Evolutionary conservation across 2,888 invertebrate species (phyloP).

Genomic region (Pogonocherus hispidulus): DNA sequence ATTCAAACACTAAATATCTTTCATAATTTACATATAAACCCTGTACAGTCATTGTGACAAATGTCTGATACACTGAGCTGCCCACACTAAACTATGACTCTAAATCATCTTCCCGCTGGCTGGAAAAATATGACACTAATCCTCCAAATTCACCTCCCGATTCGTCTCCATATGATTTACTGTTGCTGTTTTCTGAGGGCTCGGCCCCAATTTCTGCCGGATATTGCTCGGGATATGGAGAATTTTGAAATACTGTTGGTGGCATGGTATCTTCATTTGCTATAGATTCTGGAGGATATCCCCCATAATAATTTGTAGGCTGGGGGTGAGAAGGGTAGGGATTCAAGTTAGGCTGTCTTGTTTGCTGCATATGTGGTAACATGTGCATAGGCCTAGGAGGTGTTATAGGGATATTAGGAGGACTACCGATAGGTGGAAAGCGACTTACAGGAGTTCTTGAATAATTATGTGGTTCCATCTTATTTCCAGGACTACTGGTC

Average conservation of each 20-base stretch:
- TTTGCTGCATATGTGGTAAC: slow-evolving; percentile 49
- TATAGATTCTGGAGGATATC: slow-evolving; percentile 38
- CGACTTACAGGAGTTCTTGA: slow-evolving; percentile 40
- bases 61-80: background rate
- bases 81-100: slow-evolving; percentile 74
- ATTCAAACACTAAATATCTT: slow-evolving; percentile 6
- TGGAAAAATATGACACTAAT: slow-evolving; percentile 92
- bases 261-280: slow-evolving; percentile 48
- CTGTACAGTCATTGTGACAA: slow-evolving; percentile 11
- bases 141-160: slow-evolving; percentile 87
- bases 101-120: slow-evolving; percentile 89
- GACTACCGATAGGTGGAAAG: slow-evolving; percentile 39
- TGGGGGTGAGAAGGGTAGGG: slow-evolving; percentile 65
- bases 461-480: slow-evolving; percentile 38
- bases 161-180: slow-evolving; percentile 69
- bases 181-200: slow-evolving; percentile 53
- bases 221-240: slow-evolving; percentile 60
- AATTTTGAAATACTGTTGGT: slow-evolving; percentile 66
- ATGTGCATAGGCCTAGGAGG: slow-evolving; percentile 37
- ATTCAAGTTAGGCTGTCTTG: slow-evolving; percentile 65
- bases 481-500: slow-evolving; percentile 63
- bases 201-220: slow-evolving; percentile 39
- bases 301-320: slow-evolving; percentile 52
- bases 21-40: slow-evolving; percentile 3
- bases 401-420: slow-evolving; percentile 54